These are phyloP conservation scores for Campoletis raptor DNA, from an alignment of 2,888 invertebrate species.

Conservation along the genomic window DNA sequence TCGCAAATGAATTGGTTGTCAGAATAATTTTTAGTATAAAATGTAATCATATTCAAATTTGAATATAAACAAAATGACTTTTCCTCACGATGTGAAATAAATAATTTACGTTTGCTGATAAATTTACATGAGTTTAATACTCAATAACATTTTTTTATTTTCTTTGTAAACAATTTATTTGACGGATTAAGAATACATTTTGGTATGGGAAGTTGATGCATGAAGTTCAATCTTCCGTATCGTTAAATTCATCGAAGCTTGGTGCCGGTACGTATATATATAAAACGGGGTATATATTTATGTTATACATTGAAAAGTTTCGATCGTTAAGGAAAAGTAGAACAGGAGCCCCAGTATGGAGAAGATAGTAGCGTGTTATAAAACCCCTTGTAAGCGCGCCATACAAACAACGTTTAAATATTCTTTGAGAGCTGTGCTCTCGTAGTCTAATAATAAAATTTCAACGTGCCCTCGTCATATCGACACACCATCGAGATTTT, in stretches of 20 bases:
- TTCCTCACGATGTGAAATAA: neutral
- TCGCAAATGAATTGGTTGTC: neutral
- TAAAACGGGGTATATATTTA: constrained; percentile 7
- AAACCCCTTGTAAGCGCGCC: constrained; percentile 14
- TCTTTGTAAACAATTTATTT: neutral
- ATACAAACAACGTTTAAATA: constrained; percentile 36
- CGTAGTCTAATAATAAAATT: constrained; percentile 59
- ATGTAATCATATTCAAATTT: too few relatives aligned
- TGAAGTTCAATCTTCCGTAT: constrained; percentile 40
- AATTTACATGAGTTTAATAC: neutral
- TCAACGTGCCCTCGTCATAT: constrained; percentile 42
- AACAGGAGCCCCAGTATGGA: constrained; percentile 30
- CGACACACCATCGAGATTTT: constrained; percentile 25
- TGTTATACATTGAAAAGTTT: constrained; percentile 25
- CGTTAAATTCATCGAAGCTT: constrained; percentile 37
- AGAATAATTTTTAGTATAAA: neutral
- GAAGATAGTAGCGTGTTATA: constrained; percentile 23
- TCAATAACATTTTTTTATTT: neutral
- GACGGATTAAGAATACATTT: neutral
- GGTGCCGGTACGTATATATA: neutral
- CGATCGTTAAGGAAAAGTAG: constrained; percentile 54
- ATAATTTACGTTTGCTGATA: neutral
- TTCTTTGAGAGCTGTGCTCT: constrained; percentile 50
- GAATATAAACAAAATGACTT: neutral
- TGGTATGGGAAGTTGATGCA: neutral